phyloP scores from a whole-genome alignment of 2,113 vertebrate species.

The Mirza zaza region DNA sequence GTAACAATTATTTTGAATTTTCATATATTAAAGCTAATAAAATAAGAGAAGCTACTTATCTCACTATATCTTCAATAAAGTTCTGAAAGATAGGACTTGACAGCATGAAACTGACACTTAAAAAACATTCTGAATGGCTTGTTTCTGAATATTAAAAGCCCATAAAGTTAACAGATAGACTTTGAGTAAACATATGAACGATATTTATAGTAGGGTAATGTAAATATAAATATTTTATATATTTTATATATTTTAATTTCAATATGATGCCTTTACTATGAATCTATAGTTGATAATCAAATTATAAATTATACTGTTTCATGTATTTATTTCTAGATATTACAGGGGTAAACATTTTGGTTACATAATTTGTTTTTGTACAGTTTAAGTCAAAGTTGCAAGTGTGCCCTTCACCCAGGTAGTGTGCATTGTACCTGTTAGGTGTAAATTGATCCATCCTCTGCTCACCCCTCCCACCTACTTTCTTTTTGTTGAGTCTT shows the following conservation, averaged over 20 bases:
- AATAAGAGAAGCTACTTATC: neutral
- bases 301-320: neutral
- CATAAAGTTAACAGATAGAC: neutral
- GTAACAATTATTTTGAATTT: neutral
- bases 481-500: too few relatives aligned
- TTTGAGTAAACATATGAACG: neutral
- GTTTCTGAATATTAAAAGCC: neutral
- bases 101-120: neutral
- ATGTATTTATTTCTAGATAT: too few relatives aligned
- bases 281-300: neutral
- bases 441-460: too few relatives aligned
- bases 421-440: too few relatives aligned
- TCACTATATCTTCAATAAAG: neutral
- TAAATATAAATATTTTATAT: neutral
- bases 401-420: too few relatives aligned
- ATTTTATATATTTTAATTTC: neutral
- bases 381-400: too few relatives aligned
- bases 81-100: neutral
- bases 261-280: neutral
- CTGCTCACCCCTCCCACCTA: too few relatives aligned
- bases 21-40: neutral
- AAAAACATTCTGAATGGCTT: neutral
- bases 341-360: too few relatives aligned
- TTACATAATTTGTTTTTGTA: too few relatives aligned
- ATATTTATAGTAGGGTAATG: neutral